Evolutionary conservation across 2,888 invertebrate genomes (phyloP), one percentile per base, ranked within the genome.

Genomic region (Sisyra nigra): DNA sequence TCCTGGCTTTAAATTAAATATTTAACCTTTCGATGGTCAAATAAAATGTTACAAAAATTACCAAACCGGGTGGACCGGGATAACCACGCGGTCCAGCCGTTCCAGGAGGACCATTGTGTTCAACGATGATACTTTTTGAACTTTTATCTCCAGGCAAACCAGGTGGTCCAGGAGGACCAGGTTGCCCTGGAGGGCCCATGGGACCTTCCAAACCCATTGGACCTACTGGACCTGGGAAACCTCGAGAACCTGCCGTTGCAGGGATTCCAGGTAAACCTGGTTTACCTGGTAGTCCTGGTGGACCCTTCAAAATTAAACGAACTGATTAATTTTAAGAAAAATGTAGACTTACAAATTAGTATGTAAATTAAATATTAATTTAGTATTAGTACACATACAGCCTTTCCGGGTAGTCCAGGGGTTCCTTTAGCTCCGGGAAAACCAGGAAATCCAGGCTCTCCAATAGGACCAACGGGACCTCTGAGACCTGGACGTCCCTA

Each of bases 11-110:
- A 31, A 7, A 40, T 3, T 30, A n/a, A n/a, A n/a, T n/a, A n/a
- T n/a, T n/a, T n/a, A 40, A n/a, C 19, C 34, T 43, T 24, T 32
- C 24, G 6, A 32, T 40, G 15, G 17, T 14, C 18, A 33, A 13
- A 36, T 35, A 36, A 41, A 30, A 32, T 8, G 15, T 17, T n/a
- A 11, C 17, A 3, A n/a, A 36, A 37, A 61, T 61, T 55, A 71
- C 71, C 54, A 68, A 56, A 51, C 73, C 73, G 30, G 67, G 58
- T 10, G 62, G 56, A 24, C 74, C 76, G 8, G 72, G 69, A 32
- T 65, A 57, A 38, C 77, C 76, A 52, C 69, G 60, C 2, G 68
- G 64, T 32, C 72, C 72, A 44, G 58, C 55, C 3, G 61, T 55
- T 36, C 68, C 74, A 14, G 68, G 66, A 40, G 56, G 55, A 18